phyloP scores from a whole-genome alignment of 1,140 invertebrate genomes.

The Bemisia tabaci region DNA sequence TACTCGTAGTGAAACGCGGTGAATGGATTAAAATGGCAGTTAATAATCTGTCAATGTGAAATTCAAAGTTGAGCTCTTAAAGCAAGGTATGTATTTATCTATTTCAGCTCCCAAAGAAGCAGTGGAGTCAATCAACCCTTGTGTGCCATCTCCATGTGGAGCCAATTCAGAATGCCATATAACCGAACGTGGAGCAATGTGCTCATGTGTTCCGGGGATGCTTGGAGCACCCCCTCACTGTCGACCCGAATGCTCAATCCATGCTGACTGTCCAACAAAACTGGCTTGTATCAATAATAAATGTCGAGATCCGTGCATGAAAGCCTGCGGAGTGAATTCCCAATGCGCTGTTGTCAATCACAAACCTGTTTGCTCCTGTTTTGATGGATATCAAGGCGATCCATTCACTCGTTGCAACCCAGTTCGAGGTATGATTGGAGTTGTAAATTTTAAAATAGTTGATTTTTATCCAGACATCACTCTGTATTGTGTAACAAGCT shows the following conservation, averaged over 20 bases:
- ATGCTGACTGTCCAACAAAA: constrained; percentile 30
- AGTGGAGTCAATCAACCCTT: constrained; percentile 40
- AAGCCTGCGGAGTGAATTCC: constrained; percentile 33
- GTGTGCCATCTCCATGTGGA: constrained; percentile 67
- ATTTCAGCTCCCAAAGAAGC: background rate
- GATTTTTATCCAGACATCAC: too few species aligned
- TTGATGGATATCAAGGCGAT: constrained; percentile 35
- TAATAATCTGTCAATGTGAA: too few species aligned
- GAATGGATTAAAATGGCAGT: too few species aligned
- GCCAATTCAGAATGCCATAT: constrained; percentile 61
- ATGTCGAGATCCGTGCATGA: constrained; percentile 33
- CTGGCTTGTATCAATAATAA: constrained; percentile 28
- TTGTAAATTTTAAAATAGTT: too few species aligned
- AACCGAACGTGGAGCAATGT: constrained; percentile 51
- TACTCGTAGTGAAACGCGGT: too few species aligned
- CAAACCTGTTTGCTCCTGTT: constrained; percentile 33
- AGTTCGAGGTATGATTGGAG: constrained; percentile 28
- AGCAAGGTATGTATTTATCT: too few species aligned
- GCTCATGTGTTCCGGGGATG: constrained; percentile 60
- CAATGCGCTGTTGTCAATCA: constrained; percentile 34
- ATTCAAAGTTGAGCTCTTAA: too few species aligned
- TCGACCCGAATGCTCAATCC: constrained; percentile 32
- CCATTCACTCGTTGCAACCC: constrained; percentile 31
- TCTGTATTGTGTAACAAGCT: too few species aligned
- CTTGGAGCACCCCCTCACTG: constrained; percentile 40